phyloP scores from a whole-genome alignment of 1,140 invertebrate species.

The Neotoxoptera formosana region DNA sequence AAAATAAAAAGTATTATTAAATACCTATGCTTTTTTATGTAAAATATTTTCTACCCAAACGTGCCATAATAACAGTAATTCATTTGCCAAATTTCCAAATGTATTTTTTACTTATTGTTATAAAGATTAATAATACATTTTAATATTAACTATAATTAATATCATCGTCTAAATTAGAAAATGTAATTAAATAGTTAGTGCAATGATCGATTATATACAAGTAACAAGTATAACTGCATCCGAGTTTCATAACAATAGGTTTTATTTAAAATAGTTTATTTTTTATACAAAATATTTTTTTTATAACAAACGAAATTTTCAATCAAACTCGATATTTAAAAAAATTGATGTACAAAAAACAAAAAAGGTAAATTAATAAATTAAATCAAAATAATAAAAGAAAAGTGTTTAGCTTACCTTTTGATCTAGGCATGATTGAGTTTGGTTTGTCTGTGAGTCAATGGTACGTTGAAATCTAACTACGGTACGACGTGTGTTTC shows the following conservation, averaged over 20 bases:
- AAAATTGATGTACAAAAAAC: not conserved
- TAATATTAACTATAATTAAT: not conserved
- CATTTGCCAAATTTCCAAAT: not conserved
- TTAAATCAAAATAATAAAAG: not conserved
- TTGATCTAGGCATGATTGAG: slow-evolving; percentile 50
- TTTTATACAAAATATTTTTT: not conserved
- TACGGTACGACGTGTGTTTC: slow-evolving; percentile 5
- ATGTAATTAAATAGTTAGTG: too few relatives aligned
- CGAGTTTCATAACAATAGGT: not conserved
- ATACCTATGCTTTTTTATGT: not conserved
- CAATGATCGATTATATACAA: too few relatives aligned
- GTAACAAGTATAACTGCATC: too few relatives aligned
- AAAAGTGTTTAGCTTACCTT: not conserved
- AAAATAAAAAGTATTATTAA: not conserved
- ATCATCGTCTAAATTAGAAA: not conserved
- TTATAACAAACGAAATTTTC: not conserved
- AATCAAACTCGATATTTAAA: not conserved
- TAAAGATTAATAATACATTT: not conserved
- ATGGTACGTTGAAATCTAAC: not conserved
- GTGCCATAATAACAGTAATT: not conserved
- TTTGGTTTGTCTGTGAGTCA: not conserved
- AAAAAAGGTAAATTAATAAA: too few relatives aligned
- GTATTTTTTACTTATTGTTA: not conserved
- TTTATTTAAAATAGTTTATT: not conserved
- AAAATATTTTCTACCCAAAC: not conserved